Base-by-base conservation (phyloP, 2,797 vertebrate species). In the Malacoctenus gilli region DNA sequence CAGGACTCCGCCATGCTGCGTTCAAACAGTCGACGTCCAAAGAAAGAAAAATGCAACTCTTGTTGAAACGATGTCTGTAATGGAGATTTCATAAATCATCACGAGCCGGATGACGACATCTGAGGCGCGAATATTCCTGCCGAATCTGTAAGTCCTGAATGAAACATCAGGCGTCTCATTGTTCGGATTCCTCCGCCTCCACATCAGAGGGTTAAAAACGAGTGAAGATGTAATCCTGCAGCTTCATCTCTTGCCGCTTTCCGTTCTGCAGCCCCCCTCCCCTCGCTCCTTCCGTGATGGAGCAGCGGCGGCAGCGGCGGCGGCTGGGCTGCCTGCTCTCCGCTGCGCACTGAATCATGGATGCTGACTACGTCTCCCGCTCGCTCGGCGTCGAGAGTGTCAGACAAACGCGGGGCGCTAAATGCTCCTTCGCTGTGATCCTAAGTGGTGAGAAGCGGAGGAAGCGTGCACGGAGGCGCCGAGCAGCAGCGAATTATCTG, bases 401-500 rank as follows among this genome's bases (percentile, higher is more conserved):
- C 55, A 35, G 70, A 78, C 58, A 67, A 75, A 79, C 13, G 34
- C 52, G 20, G 18, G 0, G 19, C 2, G 37, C 60, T 67, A 59
- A 74, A 58, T 2, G 53, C 65, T 39, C 18, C 66, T 51, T 38
- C 57, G 1, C 53, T 9, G 65, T 59, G 68, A 79, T 61, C 34
- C 43, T 59, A 23, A 76, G 56, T 56, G 68, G 30, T 42, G 56
- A 46, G 50, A 63, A 67, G 62, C 46, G 14, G 55, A 37, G 35
- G 39, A 46, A 41, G 58, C 19, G n/a, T 3, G 5, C 35, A 14
- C 50, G 7, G 37, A 46, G 54, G 51, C 4, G 32, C 21, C 50
- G 31, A 32, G 59, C 67, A 12, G 50, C 25, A n/a, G 4, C 36
- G 42, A 79, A 84, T 72, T 34, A 81, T 78, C 35, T 22, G 52